Conservation (phyloP, 1,140 invertebrate genomes). For the Heterodera schachtii region DNA sequence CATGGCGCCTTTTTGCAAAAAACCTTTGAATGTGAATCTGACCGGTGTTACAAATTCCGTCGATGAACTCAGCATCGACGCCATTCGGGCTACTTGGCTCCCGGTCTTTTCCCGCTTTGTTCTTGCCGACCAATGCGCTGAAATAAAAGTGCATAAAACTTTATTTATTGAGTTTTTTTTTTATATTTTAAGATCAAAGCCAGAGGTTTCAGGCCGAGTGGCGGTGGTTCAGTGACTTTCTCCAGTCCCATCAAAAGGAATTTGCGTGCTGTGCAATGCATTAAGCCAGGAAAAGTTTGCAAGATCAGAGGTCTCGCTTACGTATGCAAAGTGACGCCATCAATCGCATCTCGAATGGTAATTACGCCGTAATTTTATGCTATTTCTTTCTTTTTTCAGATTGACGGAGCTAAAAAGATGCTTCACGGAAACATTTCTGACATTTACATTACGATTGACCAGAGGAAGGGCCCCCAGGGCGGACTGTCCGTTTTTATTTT, state of each 20-base stretch:
- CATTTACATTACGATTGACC: slow-evolving; percentile 91
- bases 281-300: slow-evolving; percentile 87
- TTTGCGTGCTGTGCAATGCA: slow-evolving; percentile 72
- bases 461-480: slow-evolving; percentile 79
- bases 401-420: slow-evolving; percentile 86
- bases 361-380: background rate
- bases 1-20: slow-evolving; percentile 92
- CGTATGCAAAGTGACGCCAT: slow-evolving; percentile 75
- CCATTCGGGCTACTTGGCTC: slow-evolving; percentile 60
- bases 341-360: slow-evolving; percentile 68
- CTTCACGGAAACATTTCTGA: slow-evolving; percentile 89
- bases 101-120: slow-evolving; percentile 73
- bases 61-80: slow-evolving; percentile 62
- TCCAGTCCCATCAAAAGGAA: slow-evolving; percentile 79
- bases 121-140: slow-evolving; percentile 82
- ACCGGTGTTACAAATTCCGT: slow-evolving; percentile 86
- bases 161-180: slow-evolving; percentile 23
- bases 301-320: slow-evolving; percentile 83
- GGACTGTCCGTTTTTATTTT: slow-evolving; percentile 75
- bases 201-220: slow-evolving; percentile 81
- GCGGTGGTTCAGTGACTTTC: slow-evolving; percentile 87
- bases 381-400: slow-evolving; percentile 57
- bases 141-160: slow-evolving; percentile 75
- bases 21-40: slow-evolving; percentile 78
- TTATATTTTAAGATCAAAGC: slow-evolving; percentile 70